A percentile compares a stretch with the other conserved stretches of the same genome.
phyloP scores from a whole-genome alignment of 2,888 invertebrate genomes.

The Aporophyla lueneburgensis region DNA sequence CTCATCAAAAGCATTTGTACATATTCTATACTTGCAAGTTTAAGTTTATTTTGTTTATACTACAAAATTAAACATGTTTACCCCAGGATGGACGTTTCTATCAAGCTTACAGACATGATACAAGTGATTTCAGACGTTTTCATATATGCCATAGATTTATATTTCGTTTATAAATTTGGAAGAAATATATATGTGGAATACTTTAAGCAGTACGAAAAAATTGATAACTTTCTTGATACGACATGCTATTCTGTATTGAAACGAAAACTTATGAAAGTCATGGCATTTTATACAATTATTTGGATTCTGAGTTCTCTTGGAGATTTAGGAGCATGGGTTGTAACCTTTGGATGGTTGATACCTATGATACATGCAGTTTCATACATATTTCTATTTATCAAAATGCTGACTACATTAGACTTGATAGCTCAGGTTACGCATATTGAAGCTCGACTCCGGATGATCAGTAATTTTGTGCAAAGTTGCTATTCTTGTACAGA shows the following conservation, averaged over 20 bases:
- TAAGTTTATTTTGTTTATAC: conserved; percentile 72
- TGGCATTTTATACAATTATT: conserved; percentile 69
- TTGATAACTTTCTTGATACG: conserved; percentile 77
- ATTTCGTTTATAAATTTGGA: conserved; percentile 79
- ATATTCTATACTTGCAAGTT: conserved; percentile 65
- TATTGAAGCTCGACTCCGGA: conserved; percentile 76
- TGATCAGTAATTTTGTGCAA: conserved; percentile 74
- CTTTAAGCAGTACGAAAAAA: conserved; percentile 76
- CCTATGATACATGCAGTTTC: conserved; percentile 72
- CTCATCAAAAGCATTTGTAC: conserved; percentile 61
- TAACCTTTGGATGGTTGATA: conserved; percentile 71
- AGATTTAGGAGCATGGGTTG: conserved; percentile 78
- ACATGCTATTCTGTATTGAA: conserved; percentile 69
- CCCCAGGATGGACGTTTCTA: conserved; percentile 69
- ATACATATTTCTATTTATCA: conserved; percentile 80
- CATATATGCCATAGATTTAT: conserved; percentile 81
- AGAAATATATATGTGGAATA: conserved; percentile 76
- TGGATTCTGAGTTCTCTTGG: conserved; percentile 73
- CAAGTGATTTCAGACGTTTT: conserved; percentile 79
- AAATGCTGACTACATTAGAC: conserved; percentile 81
- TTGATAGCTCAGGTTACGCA: conserved; percentile 80
- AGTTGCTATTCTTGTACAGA: conserved; percentile 67
- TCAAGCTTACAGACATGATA: conserved; percentile 77
- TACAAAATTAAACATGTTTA: conserved; percentile 75
- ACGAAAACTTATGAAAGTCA: conserved; percentile 69